These are phyloP conservation scores for Batillaria attramentaria DNA, from an alignment of 1,140 invertebrate species.

Conservation along the genomic window DNA sequence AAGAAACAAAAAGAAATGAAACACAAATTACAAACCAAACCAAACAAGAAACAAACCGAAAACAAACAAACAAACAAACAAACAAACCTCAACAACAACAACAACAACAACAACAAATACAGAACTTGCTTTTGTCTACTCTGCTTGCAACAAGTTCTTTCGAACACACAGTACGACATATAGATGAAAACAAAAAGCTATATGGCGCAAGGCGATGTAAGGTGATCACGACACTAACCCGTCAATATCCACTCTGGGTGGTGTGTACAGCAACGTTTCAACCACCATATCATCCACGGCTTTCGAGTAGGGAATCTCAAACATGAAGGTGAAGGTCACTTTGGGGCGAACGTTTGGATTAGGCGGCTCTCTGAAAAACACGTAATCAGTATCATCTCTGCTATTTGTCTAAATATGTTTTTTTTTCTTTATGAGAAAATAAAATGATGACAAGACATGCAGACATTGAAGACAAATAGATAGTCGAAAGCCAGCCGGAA, in stretches of 20 bases:
- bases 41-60: too few relatives aligned
- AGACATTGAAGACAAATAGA: neutral
- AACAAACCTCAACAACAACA: too few relatives aligned
- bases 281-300: neutral
- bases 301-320: neutral
- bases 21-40: too few relatives aligned
- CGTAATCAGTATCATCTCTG: neutral
- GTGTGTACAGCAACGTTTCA: neutral
- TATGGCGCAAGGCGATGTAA: too few relatives aligned
- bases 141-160: neutral
- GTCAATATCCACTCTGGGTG: neutral
- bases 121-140: neutral
- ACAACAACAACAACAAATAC: too few relatives aligned
- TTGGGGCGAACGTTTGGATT: neutral
- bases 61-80: too few relatives aligned
- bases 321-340: constrained; percentile 21
- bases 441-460: neutral
- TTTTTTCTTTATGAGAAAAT: too few relatives aligned
- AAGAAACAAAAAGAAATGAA: too few relatives aligned
- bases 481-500: too few relatives aligned
- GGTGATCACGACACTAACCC: constrained; percentile 20
- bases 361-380: constrained; percentile 11
- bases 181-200: too few relatives aligned
- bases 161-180: neutral
- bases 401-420: too few relatives aligned